Percentiles rank a stretch among this genome's conserved stretches.
Conservation (phyloP, 1,140 invertebrate species). For the Zaprionus lachaisei region DNA sequence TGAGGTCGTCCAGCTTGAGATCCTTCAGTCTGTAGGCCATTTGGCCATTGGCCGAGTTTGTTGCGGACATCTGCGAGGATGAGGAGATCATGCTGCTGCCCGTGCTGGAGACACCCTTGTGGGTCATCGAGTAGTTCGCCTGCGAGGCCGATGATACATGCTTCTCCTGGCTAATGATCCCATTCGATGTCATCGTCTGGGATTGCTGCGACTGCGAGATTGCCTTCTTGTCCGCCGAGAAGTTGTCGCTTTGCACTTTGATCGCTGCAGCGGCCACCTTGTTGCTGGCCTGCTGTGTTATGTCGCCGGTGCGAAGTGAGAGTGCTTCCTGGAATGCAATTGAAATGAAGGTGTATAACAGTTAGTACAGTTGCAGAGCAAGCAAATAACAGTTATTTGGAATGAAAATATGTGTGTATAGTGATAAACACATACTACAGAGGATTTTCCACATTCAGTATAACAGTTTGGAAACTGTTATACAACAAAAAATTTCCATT, state of each 20-base stretch:
- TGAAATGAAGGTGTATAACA: not conserved
- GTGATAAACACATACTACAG: slow-evolving; percentile 23
- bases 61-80: slow-evolving; percentile 83
- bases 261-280: slow-evolving; percentile 91
- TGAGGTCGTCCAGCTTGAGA: slow-evolving; percentile 91
- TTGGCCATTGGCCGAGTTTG: slow-evolving; percentile 53
- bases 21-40: slow-evolving; percentile 59
- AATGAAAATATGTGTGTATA: not conserved
- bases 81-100: slow-evolving; percentile 88
- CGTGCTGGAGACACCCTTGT: slow-evolving; percentile 88
- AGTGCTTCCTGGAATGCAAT: slow-evolving; percentile 88
- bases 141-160: slow-evolving; percentile 90
- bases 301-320: slow-evolving; percentile 92
- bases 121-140: slow-evolving; percentile 91
- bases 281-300: slow-evolving; percentile 92
- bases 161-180: slow-evolving; percentile 88
- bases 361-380: slow-evolving; percentile 19
- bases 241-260: slow-evolving; percentile 93
- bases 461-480: slow-evolving; percentile 23
- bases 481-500: not conserved
- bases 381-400: not conserved
- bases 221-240: slow-evolving; percentile 93
- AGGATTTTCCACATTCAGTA: not conserved
- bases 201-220: slow-evolving; percentile 93
- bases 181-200: slow-evolving; percentile 91